Percentiles rank a stretch among this genome's conserved stretches.
Conservation (phyloP, 2,113 vertebrate species). For the Pipa parva region DNA sequence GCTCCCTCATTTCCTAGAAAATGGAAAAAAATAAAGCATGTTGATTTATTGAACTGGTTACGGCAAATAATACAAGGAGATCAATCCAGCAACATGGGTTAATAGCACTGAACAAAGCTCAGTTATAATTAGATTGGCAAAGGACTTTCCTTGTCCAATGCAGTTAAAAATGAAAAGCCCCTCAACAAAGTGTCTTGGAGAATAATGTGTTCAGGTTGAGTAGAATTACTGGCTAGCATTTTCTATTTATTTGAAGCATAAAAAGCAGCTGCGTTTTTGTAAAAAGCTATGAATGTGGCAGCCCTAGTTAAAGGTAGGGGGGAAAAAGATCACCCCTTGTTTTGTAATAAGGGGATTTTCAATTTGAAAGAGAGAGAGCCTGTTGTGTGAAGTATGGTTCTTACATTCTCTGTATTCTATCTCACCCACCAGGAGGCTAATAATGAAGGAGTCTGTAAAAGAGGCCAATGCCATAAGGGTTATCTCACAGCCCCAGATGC, state of each 20-base stretch:
- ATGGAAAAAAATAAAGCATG: constrained; percentile 33
- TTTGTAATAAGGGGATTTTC: constrained; percentile 81
- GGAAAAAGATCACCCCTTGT: constrained; percentile 73
- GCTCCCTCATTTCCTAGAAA: constrained; percentile 54
- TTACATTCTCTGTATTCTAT: constrained; percentile 77
- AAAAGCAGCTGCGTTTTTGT: constrained; percentile 77
- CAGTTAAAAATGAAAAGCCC: constrained; percentile 62
- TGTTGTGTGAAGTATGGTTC: constrained; percentile 76
- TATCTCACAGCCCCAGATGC: constrained; percentile 73
- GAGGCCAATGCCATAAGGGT: constrained; percentile 66
- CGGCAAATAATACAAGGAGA: constrained; percentile 46
- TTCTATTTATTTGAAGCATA: constrained; percentile 78
- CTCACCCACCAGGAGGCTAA: constrained; percentile 77
- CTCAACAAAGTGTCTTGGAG: constrained; percentile 63
- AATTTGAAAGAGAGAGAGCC: constrained; percentile 71
- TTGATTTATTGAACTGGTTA: constrained; percentile 60
- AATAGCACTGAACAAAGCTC: constrained; percentile 60
- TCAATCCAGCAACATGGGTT: constrained; percentile 61
- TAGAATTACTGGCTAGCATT: constrained; percentile 66
- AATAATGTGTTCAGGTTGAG: constrained; percentile 70
- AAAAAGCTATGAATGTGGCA: constrained; percentile 73
- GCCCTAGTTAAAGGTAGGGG: constrained; percentile 71
- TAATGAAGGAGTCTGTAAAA: constrained; percentile 70
- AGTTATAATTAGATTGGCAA: constrained; percentile 66
- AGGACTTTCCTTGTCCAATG: constrained; percentile 62